These are phyloP conservation scores for Sebastes hubbsi DNA, from an alignment of 2,797 vertebrate species.

Conservation along the genomic window DNA sequence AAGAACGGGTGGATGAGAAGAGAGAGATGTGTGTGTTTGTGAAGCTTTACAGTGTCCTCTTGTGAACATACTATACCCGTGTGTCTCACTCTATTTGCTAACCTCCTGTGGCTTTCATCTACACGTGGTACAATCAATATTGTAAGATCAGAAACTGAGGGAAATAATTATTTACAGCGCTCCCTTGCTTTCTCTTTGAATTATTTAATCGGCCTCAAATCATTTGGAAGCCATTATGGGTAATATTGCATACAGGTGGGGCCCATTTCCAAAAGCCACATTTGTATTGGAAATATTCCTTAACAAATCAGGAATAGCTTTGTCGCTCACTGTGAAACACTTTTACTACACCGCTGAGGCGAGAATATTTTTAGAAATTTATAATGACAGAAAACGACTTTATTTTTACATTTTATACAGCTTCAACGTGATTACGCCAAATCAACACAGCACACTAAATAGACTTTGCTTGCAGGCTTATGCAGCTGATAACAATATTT, in stretches of 20 bases:
- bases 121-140: conserved; percentile 29
- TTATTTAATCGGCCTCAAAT: background rate
- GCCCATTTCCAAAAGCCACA: background rate
- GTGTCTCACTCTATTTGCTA: conserved; percentile 2
- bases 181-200: conserved; percentile 8
- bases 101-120: background rate
- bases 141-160: background rate
- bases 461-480: background rate
- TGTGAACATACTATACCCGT: background rate
- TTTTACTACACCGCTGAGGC: background rate
- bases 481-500: background rate
- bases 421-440: background rate
- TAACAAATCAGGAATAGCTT: background rate
- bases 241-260: background rate
- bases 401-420: background rate
- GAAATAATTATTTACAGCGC: conserved; percentile 25
- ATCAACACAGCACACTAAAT: conserved; percentile 5
- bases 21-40: conserved; percentile 12
- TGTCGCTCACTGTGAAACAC: background rate
- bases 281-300: background rate
- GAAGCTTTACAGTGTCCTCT: conserved; percentile 3
- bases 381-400: conserved; percentile 26
- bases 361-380: conserved; percentile 14
- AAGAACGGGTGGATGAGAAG: conserved; percentile 41
- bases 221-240: conserved; percentile 8